These are phyloP conservation scores for Arrhamphus sclerolepis DNA, from an alignment of 2,797 vertebrate genomes.

Conservation along the genomic window DNA sequence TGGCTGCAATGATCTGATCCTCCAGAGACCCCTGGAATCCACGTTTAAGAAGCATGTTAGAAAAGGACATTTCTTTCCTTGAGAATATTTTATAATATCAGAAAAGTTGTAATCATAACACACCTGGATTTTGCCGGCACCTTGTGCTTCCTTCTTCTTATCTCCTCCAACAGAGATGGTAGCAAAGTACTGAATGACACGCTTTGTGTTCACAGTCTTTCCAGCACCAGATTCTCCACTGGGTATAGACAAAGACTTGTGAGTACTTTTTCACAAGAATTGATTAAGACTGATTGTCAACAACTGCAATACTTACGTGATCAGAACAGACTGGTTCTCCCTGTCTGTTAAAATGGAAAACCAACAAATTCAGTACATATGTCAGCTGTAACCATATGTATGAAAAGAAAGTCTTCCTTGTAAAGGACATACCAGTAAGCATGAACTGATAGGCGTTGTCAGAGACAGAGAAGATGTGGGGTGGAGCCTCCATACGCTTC, in stretches of 20 bases:
- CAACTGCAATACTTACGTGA: conserved; percentile 80
- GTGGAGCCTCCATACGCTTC: conserved; percentile 89
- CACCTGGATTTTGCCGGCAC: conserved; percentile 26
- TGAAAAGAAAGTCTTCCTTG: too few species aligned
- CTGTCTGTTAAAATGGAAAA: conserved; percentile 73
- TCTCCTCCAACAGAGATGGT: conserved; percentile 71
- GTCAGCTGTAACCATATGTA: background rate
- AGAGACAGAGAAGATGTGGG: conserved; percentile 93
- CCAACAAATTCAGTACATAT: background rate
- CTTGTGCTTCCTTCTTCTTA: conserved; percentile 59
- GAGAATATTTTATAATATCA: too few species aligned
- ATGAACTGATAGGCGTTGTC: conserved; percentile 88
- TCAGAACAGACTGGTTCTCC: conserved; percentile 89
- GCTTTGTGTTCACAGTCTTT: conserved; percentile 85
- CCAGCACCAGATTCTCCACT: conserved; percentile 83
- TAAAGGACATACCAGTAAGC: conserved; percentile 66
- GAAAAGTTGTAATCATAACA: too few species aligned
- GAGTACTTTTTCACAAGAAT: conserved; percentile 3
- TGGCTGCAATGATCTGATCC: conserved; percentile 84
- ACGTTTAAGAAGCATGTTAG: conserved; percentile 8
- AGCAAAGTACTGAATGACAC: conserved; percentile 84
- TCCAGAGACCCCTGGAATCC: conserved; percentile 83
- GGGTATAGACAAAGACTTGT: conserved; percentile 24
- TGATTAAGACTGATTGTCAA: background rate
- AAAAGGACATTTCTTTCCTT: background rate